phyloP scores from a whole-genome alignment of 2,888 invertebrate genomes.

The Adelphocoris suturalis region DNA sequence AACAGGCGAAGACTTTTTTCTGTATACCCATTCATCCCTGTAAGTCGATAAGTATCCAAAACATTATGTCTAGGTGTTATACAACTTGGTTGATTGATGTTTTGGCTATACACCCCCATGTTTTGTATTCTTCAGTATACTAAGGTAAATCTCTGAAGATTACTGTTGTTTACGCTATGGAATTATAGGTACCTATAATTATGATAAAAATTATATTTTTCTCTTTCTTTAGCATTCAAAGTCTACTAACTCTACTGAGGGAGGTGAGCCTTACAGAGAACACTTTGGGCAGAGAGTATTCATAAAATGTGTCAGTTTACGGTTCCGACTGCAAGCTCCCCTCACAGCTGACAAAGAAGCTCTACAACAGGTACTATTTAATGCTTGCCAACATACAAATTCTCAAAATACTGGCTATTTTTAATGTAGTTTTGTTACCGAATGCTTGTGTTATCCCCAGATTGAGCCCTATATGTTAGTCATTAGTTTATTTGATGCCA shows the following conservation, averaged over 20 bases:
- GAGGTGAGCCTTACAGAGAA: constrained; percentile 89
- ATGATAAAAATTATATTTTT: no score
- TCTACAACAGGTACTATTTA: constrained; percentile 82
- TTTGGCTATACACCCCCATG: background rate
- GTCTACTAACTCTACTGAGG: constrained; percentile 70
- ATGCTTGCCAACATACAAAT: background rate
- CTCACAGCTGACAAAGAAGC: constrained; percentile 88
- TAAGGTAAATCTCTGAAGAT: no score
- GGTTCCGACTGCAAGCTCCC: constrained; percentile 90
- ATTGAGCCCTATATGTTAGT: constrained; percentile 97
- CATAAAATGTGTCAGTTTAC: constrained; percentile 89
- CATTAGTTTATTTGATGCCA: constrained; percentile 93
- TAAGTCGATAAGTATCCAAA: constrained; percentile 74
- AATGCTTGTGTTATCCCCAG: constrained; percentile 76
- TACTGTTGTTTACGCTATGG: no score
- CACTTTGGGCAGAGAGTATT: constrained; percentile 92
- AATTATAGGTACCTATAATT: no score
- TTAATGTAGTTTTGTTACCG: background rate
- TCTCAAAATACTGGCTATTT: background rate
- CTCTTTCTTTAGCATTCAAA: constrained; percentile 75
- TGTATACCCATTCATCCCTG: constrained; percentile 83
- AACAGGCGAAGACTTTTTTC: constrained; percentile 89
- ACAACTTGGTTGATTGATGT: no score
- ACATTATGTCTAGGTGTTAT: no score
- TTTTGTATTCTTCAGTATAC: background rate